Evolutionary conservation across 2,797 vertebrate genomes (phyloP), one percentile per base, ranked within the genome.

Genomic region (Pseudotriccus pelzelni): DNA sequence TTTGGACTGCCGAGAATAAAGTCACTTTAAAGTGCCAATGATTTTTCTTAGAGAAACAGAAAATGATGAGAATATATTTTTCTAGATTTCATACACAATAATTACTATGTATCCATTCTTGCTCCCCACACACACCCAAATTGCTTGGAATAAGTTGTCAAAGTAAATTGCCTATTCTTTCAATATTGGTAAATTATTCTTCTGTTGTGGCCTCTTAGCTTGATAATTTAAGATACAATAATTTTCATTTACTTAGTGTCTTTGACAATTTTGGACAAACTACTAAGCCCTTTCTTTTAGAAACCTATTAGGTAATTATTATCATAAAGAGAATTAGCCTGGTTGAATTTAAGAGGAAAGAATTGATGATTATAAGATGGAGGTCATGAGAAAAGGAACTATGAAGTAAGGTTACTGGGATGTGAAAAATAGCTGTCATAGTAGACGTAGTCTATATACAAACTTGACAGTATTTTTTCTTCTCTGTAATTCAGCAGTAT

Each of bases 151-250:
- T 89, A 94, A 94, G 75, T 96, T 95, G 92, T 96, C 93, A 94
- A 85, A 96, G 94, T 92, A 96, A 97, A 97, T 97, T 96, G 93
- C 92, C 77, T 95, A 95, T 97, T 97, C 92, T 96, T 97, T 97
- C 88, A 96, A 94, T 94, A 96, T 96, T 94, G 87, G 88, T 93
- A 97, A 97, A 97, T 97, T 96, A 95, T 95, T 97, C 89, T 93
- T 94, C 94, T 96, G 70, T 96, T 97, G 82, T 95, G 91, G 82
- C 69, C 79, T 91, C 74, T 85, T 94, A 77, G 68, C 66, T 93
- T 81, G 89, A 96, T 96, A 91, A 96, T 97, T 96, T 91, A 84
- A 58, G 79, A 91, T 84, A 94, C 0, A 1, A 81, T 95, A 92
- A 96, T 97, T 95, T 97, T 94, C 89, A 96, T 97, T 97, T 97